Conservation (phyloP, 2,113 vertebrate genomes). For the Colossoma macropomum region DNA sequence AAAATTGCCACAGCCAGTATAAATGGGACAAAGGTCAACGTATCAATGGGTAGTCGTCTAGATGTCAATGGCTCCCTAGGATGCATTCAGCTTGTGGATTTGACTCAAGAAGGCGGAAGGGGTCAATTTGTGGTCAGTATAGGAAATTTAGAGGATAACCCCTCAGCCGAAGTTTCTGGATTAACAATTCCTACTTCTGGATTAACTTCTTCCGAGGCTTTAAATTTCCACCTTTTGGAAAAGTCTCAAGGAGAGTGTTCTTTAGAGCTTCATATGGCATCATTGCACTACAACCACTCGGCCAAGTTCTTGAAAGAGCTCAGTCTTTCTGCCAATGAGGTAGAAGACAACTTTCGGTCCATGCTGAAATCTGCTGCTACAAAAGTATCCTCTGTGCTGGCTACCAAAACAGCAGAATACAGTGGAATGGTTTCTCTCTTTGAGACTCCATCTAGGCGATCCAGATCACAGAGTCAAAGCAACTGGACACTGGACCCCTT, state of each 20-base stretch:
- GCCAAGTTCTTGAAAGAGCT: slow-evolving; percentile 94
- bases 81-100: slow-evolving; percentile 90
- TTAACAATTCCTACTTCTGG: slow-evolving; percentile 69
- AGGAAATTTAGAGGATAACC: slow-evolving; percentile 78
- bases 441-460: slow-evolving; percentile 81
- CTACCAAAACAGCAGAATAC: slow-evolving; percentile 94
- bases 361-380: slow-evolving; percentile 94
- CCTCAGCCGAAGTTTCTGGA: slow-evolving; percentile 65
- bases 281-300: slow-evolving; percentile 95
- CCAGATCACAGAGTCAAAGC: slow-evolving; percentile 74
- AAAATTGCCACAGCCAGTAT: slow-evolving; percentile 98
- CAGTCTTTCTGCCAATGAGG: slow-evolving; percentile 91
- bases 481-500: slow-evolving; percentile 68
- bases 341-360: slow-evolving; percentile 92
- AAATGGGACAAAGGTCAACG: slow-evolving; percentile 91
- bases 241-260: slow-evolving; percentile 89
- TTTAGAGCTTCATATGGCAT: slow-evolving; percentile 91
- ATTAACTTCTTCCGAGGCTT: slow-evolving; percentile 81
- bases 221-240: slow-evolving; percentile 88
- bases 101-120: slow-evolving; percentile 87
- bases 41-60: slow-evolving; percentile 87
- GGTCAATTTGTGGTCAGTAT: slow-evolving; percentile 96
- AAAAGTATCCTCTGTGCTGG: slow-evolving; percentile 93
- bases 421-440: slow-evolving; percentile 96
- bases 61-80: slow-evolving; percentile 92